phyloP scores from a whole-genome alignment of 2,888 invertebrate genomes.

The Pristionchus fissidentatus region DNA sequence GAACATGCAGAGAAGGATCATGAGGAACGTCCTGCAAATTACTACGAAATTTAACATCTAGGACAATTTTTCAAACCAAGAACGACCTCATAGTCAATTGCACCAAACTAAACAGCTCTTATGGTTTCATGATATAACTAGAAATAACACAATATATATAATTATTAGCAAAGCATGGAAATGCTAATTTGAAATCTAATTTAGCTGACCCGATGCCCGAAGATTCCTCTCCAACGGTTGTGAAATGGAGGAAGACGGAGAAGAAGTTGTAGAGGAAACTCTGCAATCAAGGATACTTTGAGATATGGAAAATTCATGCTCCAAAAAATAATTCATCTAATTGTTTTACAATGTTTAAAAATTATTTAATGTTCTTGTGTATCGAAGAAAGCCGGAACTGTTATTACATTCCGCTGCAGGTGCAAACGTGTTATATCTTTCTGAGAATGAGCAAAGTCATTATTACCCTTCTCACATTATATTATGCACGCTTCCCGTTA shows the following conservation, averaged over 20 bases:
- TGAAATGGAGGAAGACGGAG: slow-evolving; percentile 67
- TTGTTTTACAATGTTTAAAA: neutral
- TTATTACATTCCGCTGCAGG: neutral
- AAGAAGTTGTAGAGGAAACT: slow-evolving; percentile 71
- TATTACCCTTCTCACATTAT: too few species aligned
- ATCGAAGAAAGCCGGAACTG: neutral
- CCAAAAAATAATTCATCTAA: neutral
- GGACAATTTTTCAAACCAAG: neutral
- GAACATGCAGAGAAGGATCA: slow-evolving; percentile 62
- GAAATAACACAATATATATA: too few species aligned
- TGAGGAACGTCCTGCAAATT: slow-evolving; percentile 58
- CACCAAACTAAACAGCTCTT: too few species aligned
- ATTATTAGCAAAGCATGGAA: neutral
- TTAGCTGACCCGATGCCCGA: slow-evolving; percentile 61
- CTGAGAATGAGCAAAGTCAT: too few species aligned
- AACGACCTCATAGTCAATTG: too few species aligned
- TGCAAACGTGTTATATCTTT: too few species aligned
- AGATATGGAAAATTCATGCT: too few species aligned
- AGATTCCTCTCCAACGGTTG: slow-evolving; percentile 68
- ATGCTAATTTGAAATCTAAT: neutral
- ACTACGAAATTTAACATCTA: too few species aligned
- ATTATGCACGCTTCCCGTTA: too few species aligned
- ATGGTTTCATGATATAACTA: too few species aligned
- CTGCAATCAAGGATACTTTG: slow-evolving; percentile 53
- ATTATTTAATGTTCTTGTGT: too few species aligned